phyloP scores from a whole-genome alignment of 2,113 vertebrate genomes.

The Chrysemys picta region DNA sequence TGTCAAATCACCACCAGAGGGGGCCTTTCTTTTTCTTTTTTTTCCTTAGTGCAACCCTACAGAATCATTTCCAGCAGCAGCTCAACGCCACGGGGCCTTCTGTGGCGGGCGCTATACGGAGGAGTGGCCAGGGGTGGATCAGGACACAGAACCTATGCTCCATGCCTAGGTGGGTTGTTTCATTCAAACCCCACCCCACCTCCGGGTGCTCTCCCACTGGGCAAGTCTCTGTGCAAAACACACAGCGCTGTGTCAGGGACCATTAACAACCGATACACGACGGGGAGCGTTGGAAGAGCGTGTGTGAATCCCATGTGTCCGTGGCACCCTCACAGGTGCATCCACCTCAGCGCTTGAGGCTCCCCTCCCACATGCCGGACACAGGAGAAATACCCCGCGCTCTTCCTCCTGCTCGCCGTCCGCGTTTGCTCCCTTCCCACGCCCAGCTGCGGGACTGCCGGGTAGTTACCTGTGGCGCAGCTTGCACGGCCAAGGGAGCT shows the following conservation, averaged over 20 bases:
- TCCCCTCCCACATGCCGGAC: background rate
- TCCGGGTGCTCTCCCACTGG: background rate
- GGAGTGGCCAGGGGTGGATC: background rate
- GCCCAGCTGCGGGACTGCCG: rapidly evolving
- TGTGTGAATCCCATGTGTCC: background rate
- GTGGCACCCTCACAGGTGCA: no score
- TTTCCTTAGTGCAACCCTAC: background rate
- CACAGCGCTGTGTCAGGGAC: no score
- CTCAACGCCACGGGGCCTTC: background rate
- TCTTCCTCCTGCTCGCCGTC: background rate
- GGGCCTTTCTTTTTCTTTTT: background rate
- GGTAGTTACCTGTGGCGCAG: constrained; percentile 80
- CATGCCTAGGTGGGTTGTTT: background rate
- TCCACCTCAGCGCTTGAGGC: background rate
- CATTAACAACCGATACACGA: background rate
- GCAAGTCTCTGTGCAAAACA: background rate
- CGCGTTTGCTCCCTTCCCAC: background rate
- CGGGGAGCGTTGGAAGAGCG: background rate
- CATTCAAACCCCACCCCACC: background rate
- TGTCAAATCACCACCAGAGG: background rate
- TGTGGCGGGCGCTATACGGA: background rate
- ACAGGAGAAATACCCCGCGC: background rate
- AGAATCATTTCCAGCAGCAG: background rate
- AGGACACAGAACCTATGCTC: background rate
- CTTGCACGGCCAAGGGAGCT: constrained; percentile 74